phyloP scores from a whole-genome alignment of 2,113 vertebrate species.

The Baryphthengus martii region DNA sequence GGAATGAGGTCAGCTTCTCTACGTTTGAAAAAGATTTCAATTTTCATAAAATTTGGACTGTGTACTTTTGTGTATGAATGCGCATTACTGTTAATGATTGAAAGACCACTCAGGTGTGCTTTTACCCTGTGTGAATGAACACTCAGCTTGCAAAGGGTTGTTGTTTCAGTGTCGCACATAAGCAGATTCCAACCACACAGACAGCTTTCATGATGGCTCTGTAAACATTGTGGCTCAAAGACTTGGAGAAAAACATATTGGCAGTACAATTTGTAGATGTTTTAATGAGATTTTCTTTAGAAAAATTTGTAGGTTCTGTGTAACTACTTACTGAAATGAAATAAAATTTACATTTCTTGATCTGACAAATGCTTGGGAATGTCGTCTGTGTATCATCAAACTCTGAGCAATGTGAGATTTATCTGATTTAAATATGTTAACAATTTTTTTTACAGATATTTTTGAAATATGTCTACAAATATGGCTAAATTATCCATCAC shows the following conservation, averaged over 20 bases:
- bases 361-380: background rate
- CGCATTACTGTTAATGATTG: background rate
- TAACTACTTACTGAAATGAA: background rate
- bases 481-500: background rate
- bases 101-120: background rate
- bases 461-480: background rate
- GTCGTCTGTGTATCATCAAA: background rate
- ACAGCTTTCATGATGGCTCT: background rate
- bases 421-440: background rate
- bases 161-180: background rate
- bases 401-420: background rate
- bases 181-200: background rate
- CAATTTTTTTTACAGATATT: background rate
- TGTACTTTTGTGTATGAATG: background rate
- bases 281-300: background rate
- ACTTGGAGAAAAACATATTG: background rate
- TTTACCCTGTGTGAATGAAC: background rate
- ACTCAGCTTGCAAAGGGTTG: background rate
- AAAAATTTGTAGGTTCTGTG: background rate
- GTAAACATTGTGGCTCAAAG: background rate
- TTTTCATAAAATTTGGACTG: background rate
- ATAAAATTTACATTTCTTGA: background rate
- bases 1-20: background rate
- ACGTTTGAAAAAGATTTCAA: background rate
- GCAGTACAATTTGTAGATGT: background rate